Percentiles rank a stretch among this genome's conserved stretches.
phyloP scores from a whole-genome alignment of 2,113 vertebrate genomes.

The Campylomormyrus numenius region DNA sequence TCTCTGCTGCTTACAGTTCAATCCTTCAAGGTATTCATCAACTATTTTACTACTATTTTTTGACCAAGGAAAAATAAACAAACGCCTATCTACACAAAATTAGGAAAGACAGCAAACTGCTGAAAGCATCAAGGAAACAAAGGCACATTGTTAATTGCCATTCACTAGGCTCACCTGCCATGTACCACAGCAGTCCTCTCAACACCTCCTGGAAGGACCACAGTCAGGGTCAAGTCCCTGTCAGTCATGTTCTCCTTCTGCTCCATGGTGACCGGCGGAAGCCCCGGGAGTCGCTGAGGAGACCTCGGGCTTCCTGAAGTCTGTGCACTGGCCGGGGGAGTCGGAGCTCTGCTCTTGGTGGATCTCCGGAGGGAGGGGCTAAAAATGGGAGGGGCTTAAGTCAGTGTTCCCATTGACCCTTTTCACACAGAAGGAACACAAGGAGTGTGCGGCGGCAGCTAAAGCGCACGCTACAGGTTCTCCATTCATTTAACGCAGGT shows the following conservation, averaged over 20 bases:
- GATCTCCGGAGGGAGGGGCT: slow-evolving; percentile 66
- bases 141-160: not conserved
- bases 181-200: slow-evolving; percentile 74
- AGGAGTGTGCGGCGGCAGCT: not conserved
- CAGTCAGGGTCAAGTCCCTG: slow-evolving; percentile 76
- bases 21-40: not conserved
- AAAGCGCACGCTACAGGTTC: not conserved
- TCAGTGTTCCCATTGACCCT: not conserved
- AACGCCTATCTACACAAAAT: not conserved
- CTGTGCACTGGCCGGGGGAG: slow-evolving; percentile 69
- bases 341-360: slow-evolving; percentile 79
- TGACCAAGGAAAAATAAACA: not conserved
- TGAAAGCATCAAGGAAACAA: not conserved
- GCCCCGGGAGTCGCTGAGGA: slow-evolving; percentile 58
- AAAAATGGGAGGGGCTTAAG: not conserved
- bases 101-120: not conserved
- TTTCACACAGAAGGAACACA: not conserved
- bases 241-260: slow-evolving; percentile 77
- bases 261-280: slow-evolving; percentile 66
- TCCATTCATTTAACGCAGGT: not conserved
- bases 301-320: slow-evolving; percentile 48
- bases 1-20: not conserved
- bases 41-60: not conserved
- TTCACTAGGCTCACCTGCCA: slow-evolving; percentile 66
- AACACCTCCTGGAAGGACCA: slow-evolving; percentile 82